A percentile compares a stretch with the other conserved stretches of the same genome.
Evolutionary conservation across 2,888 invertebrate genomes (phyloP).

Genomic region (Drosophila mimica): DNA sequence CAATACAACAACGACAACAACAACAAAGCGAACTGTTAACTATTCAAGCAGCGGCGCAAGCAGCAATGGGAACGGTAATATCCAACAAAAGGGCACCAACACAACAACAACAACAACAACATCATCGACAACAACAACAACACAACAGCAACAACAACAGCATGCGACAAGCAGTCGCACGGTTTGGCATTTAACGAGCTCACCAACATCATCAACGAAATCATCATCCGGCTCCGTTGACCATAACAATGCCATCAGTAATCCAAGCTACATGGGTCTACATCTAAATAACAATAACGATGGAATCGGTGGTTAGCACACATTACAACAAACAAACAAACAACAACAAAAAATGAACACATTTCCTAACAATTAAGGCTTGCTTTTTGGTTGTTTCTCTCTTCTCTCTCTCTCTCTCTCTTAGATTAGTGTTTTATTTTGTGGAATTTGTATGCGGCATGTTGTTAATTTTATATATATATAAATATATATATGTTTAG

Average conservation of each 20-base stretch:
- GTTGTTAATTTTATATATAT: slow-evolving; percentile 12
- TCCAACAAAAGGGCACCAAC: slow-evolving; percentile 53
- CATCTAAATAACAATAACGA: slow-evolving; percentile 82
- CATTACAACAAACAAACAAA: slow-evolving; percentile 10
- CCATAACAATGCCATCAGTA: slow-evolving; percentile 84
- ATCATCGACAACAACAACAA: slow-evolving; percentile 49
- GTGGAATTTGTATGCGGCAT: slow-evolving; percentile 21
- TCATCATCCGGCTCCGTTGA: slow-evolving; percentile 69
- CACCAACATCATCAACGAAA: slow-evolving; percentile 74
- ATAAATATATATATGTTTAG: slow-evolving; percentile 28
- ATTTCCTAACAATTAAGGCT: slow-evolving; percentile 39
- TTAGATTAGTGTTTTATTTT: not conserved
- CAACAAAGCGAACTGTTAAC: slow-evolving; percentile 60
- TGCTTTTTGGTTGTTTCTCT: slow-evolving; percentile 5
- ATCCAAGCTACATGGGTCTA: slow-evolving; percentile 85
- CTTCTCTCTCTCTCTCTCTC: not conserved
- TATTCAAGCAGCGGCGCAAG: slow-evolving; percentile 70
- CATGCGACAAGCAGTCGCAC: slow-evolving; percentile 83
- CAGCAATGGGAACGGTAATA: slow-evolving; percentile 76
- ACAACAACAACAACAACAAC: slow-evolving; percentile 34
- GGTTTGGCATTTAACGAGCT: slow-evolving; percentile 83
- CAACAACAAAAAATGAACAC: not conserved
- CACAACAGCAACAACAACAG: slow-evolving; percentile 56
- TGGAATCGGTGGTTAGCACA: slow-evolving; percentile 83
- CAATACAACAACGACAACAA: slow-evolving; percentile 25